phyloP scores from a whole-genome alignment of 1,140 invertebrate species.

The Arion vulgaris region DNA sequence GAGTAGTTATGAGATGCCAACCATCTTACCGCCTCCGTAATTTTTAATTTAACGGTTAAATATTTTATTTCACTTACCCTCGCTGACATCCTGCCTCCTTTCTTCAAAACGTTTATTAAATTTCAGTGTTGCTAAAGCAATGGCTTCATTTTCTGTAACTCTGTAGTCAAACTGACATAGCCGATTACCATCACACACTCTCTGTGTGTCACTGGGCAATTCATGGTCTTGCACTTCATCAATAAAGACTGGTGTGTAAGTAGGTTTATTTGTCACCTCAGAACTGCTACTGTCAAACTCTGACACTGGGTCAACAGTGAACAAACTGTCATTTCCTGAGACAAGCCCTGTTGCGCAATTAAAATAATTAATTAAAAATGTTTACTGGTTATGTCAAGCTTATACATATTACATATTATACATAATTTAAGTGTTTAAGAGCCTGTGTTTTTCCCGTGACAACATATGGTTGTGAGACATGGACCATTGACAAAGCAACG shows the following conservation, averaged over 20 bases:
- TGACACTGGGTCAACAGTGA: conserved; percentile 14
- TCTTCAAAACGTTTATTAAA: conserved; percentile 59
- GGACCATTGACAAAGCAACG: no score
- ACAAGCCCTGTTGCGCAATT: conserved; percentile 39
- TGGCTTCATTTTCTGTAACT: conserved; percentile 55
- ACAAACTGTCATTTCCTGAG: conserved; percentile 40
- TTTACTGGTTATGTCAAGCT: neutral
- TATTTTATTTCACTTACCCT: conserved; percentile 51
- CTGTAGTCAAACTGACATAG: conserved; percentile 63
- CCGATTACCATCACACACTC: conserved; percentile 56
- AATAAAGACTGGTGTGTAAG: conserved; percentile 31
- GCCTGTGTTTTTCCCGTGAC: no score
- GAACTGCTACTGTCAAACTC: neutral
- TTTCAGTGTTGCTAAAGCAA: conserved; percentile 55
- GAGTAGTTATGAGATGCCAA: no score
- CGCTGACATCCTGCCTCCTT: conserved; percentile 53
- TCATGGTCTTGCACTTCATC: conserved; percentile 16
- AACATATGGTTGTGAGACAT: no score
- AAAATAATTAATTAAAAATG: neutral
- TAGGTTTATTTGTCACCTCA: neutral
- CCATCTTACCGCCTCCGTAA: no score
- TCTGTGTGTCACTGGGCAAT: conserved; percentile 45
- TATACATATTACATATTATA: neutral
- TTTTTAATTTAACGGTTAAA: no score
- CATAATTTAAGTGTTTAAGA: no score